Conservation (phyloP, 2,888 invertebrate species). For the Neocrepidodera transversa region DNA sequence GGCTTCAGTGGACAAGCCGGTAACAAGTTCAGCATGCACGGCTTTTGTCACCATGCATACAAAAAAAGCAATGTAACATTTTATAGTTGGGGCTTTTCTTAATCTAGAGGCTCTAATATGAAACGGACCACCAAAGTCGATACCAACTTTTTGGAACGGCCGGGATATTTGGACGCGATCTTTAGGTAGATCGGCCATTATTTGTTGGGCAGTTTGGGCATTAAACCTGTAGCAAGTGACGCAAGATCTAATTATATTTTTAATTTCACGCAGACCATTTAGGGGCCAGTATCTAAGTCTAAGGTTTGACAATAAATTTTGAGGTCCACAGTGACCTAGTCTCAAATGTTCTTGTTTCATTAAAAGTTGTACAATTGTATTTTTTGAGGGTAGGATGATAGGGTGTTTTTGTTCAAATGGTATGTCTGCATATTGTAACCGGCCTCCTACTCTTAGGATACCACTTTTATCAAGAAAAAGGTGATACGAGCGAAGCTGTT, state of each 20-base stretch:
- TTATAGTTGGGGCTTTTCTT: constrained; percentile 24
- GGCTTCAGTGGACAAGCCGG: constrained; percentile 20
- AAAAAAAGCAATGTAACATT: constrained; percentile 28
- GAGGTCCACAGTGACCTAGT: no score
- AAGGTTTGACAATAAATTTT: constrained; percentile 33
- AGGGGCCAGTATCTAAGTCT: constrained; percentile 35
- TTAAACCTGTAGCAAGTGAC: constrained; percentile 32
- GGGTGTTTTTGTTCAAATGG: constrained; percentile 2
- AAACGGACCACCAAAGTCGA: constrained; percentile 39
- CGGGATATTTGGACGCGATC: constrained; percentile 24
- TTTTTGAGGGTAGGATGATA: constrained; percentile 4
- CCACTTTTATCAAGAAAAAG: background rate
- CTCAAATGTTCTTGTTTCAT: constrained; percentile 33
- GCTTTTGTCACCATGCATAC: constrained; percentile 26
- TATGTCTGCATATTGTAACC: background rate
- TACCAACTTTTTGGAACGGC: constrained; percentile 34
- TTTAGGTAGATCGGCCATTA: constrained; percentile 19
- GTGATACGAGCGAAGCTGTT: background rate
- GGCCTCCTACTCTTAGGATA: background rate
- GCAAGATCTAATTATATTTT: constrained; percentile 30
- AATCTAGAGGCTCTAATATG: constrained; percentile 33
- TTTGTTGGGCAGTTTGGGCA: constrained; percentile 20
- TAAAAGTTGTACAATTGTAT: background rate
- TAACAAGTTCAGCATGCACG: constrained; percentile 29
- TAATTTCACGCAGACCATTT: constrained; percentile 26